Base-by-base conservation (phyloP, 2,113 vertebrate species). In the Sturnus vulgaris region DNA sequence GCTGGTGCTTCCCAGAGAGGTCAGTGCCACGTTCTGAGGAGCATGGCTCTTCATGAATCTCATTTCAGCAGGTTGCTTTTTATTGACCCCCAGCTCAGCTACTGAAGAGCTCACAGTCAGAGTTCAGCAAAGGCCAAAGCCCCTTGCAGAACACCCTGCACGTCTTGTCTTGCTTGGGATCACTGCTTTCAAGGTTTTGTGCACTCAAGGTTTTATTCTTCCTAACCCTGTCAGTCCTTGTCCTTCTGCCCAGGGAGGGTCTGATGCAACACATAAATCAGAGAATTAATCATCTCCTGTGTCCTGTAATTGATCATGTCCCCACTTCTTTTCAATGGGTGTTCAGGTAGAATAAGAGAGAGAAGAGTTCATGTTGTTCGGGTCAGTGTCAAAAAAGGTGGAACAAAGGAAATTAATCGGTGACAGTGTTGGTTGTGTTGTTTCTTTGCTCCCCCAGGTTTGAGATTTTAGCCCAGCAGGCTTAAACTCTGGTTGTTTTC, bases 61-160 rank as follows among this genome's bases (percentile, higher is more conserved):
- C 76, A 95, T 88, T 96, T 95, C 68, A 86, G 79, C 52, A 92
- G 76, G 87, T 60, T 90, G 68, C 60, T 93, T 86, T 90, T 73
- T 71, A 83, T 49, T 86, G 88, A 68, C 90, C 0, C 0, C 50
- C 25, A 25, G 46, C 64, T 86, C 64, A 93, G 75, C 68, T 77
- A 1, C 70, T 1, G 11, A 66, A 52, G 79, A 83, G n/a, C 75
- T 71, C 46, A 18, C 44, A 56, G 75, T 39, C 90, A 94, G 40
- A 94, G 93, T 78, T 88, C 90, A 95, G 49, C 8, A 52, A 83
- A 93, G 76, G 88, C 82, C 79, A 83, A 75, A 91, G n/a, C 56
- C 75, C 53, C 57, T 90, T 44, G 30, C 90, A 92, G 71, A 88
- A 33, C 35, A 64, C 39, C 19, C 88, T 70, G 71, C 39, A 21